phyloP scores from a whole-genome alignment of 2,888 invertebrate species.

The Euplexia lucipara region DNA sequence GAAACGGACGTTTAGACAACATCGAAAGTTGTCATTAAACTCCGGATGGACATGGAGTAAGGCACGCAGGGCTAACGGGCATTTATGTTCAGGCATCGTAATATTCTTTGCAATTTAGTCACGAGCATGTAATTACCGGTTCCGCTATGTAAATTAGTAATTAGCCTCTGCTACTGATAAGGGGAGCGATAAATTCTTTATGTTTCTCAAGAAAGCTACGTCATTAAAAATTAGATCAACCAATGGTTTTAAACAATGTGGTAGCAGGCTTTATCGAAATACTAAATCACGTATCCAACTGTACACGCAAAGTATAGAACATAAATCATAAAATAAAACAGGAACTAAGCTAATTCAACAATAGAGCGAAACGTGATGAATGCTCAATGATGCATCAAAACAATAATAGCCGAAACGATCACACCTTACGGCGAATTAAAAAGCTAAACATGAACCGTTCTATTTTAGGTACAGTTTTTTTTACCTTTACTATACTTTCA shows the following conservation, averaged over 20 bases:
- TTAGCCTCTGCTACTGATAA: slow-evolving; percentile 54
- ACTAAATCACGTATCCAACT: slow-evolving; percentile 37
- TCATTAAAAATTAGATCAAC: slow-evolving; percentile 40
- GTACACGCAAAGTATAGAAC: slow-evolving; percentile 29
- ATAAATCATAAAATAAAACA: slow-evolving; percentile 43
- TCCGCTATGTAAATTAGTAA: slow-evolving; percentile 63
- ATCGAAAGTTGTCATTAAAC: slow-evolving; percentile 74
- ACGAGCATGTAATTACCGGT: slow-evolving; percentile 58
- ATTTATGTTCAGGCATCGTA: slow-evolving; percentile 45
- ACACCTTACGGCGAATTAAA: slow-evolving; percentile 62
- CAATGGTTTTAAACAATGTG: slow-evolving; percentile 40
- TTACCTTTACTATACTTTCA: slow-evolving; percentile 24
- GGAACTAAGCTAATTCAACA: slow-evolving; percentile 56
- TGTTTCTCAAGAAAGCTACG: slow-evolving; percentile 27
- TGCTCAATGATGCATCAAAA: slow-evolving; percentile 65
- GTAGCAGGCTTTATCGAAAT: slow-evolving; percentile 12
- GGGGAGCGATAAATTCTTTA: slow-evolving; percentile 46
- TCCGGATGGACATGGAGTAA: slow-evolving; percentile 57
- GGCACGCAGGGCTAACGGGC: slow-evolving; percentile 52
- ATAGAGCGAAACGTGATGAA: slow-evolving; percentile 40
- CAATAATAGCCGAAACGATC: slow-evolving; percentile 61
- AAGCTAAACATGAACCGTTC: slow-evolving; percentile 53
- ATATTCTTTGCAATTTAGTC: slow-evolving; percentile 52
- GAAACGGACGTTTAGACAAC: slow-evolving; percentile 69
- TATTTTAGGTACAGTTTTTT: slow-evolving; percentile 40